These are phyloP conservation scores for Nematolebias whitei DNA, from an alignment of 2,113 vertebrate species.

Conservation along the genomic window DNA sequence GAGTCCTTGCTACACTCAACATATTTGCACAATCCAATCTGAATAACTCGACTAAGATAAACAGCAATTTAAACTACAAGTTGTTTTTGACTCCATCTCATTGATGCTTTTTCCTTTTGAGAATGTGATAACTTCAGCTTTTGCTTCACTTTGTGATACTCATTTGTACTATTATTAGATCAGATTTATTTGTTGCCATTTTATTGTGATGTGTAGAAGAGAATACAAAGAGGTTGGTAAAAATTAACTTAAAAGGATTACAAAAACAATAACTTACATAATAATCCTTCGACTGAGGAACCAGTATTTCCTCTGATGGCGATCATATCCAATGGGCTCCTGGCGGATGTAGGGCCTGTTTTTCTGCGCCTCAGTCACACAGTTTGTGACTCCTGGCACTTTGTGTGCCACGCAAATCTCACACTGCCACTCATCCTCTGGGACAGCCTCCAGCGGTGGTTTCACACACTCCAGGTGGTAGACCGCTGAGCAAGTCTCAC, in stretches of 20 bases:
- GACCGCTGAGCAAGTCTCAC: slow-evolving; percentile 95
- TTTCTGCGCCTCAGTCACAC: slow-evolving; percentile 94
- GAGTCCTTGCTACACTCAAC: no score
- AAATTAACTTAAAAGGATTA: background rate
- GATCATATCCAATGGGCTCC: slow-evolving; percentile 95
- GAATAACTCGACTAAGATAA: no score
- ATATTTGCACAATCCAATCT: no score
- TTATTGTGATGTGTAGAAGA: background rate
- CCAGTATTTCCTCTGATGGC: slow-evolving; percentile 96
- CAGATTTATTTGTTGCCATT: no score
- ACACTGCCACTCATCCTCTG: slow-evolving; percentile 98
- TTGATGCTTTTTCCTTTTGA: no score
- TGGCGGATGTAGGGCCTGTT: slow-evolving; percentile 94
- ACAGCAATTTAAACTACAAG: no score
- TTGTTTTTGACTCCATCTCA: no score
- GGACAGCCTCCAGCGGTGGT: slow-evolving; percentile 92
- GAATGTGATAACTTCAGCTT: no score
- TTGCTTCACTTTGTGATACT: no score
- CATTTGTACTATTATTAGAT: no score
- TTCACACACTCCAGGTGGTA: slow-evolving; percentile 98
- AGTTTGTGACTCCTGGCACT: slow-evolving; percentile 96
- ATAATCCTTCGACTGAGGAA: slow-evolving; percentile 96
- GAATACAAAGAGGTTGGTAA: background rate
- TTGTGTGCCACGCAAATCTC: slow-evolving; percentile 96
- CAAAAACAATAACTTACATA: slow-evolving; percentile 84